Percentiles rank a stretch among this genome's conserved stretches.
phyloP scores from a whole-genome alignment of 2,113 vertebrate species.

The Theristicus caerulescens region DNA sequence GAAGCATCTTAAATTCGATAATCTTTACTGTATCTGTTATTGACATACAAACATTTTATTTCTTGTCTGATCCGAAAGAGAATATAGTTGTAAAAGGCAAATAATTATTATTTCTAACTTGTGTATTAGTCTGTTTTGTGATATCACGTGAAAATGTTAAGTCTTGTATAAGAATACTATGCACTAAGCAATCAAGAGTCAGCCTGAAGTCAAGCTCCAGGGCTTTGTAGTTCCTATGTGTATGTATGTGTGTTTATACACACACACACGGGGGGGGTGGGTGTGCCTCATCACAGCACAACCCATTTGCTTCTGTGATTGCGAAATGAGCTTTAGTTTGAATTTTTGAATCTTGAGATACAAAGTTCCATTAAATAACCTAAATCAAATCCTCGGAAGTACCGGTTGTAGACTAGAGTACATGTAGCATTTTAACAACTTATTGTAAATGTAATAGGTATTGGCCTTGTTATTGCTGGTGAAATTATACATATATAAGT shows the following conservation, averaged over 20 bases:
- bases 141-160: accelerated
- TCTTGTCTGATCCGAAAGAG: neutral
- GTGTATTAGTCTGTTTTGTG: neutral
- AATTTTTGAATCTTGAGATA: neutral
- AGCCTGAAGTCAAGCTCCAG: neutral
- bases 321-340: neutral
- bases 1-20: neutral
- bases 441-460: neutral
- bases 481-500: neutral
- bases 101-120: neutral
- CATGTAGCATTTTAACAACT: accelerated
- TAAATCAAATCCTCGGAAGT: neutral
- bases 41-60: neutral
- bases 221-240: neutral
- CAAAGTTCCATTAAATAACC: neutral
- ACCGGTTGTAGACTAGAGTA: neutral
- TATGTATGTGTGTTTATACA: accelerated
- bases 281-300: neutral
- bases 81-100: neutral
- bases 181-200: neutral
- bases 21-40: neutral
- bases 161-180: neutral
- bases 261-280: accelerated
- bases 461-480: neutral
- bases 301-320: neutral